Percentiles rank a stretch among this genome's conserved stretches.
Conservation (phyloP, 2,113 vertebrate species). For the Urocitellus parryii region DNA sequence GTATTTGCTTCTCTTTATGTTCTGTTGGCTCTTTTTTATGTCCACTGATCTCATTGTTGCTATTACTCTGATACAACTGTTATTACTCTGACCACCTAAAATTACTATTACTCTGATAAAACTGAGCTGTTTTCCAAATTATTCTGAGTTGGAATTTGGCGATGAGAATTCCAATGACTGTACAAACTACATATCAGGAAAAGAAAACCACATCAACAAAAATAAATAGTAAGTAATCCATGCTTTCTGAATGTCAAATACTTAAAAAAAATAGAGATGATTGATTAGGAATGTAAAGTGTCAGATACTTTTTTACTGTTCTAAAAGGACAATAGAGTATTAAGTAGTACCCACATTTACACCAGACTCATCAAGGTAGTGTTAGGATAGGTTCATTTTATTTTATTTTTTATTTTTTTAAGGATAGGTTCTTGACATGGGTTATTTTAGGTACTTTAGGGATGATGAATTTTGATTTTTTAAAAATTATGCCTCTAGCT, state of each 20-base stretch:
- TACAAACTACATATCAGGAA: conserved; percentile 14
- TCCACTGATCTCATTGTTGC: not conserved
- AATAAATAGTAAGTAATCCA: not conserved
- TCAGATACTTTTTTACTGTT: not conserved
- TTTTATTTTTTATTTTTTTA: too few relatives aligned
- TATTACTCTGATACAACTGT: not conserved
- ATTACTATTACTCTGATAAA: not conserved
- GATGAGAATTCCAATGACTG: conserved; percentile 1
- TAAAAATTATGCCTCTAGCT: not conserved
- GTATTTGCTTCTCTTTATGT: conserved; percentile 16
- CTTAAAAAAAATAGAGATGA: not conserved
- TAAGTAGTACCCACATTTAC: not conserved
- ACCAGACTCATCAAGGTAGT: not conserved
- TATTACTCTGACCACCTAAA: not conserved
- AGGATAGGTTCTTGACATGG: not conserved
- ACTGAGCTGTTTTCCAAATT: not conserved
- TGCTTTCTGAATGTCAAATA: not conserved
- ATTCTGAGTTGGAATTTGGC: conserved; percentile 18
- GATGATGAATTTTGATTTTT: not conserved
- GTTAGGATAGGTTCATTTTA: too few relatives aligned
- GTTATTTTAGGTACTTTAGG: not conserved
- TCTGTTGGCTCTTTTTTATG: not conserved
- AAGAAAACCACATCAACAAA: conserved; percentile 17
- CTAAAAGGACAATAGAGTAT: not conserved
- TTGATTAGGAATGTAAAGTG: not conserved